phyloP scores from a whole-genome alignment of 2,113 vertebrate genomes.

The Desmodus rotundus region DNA sequence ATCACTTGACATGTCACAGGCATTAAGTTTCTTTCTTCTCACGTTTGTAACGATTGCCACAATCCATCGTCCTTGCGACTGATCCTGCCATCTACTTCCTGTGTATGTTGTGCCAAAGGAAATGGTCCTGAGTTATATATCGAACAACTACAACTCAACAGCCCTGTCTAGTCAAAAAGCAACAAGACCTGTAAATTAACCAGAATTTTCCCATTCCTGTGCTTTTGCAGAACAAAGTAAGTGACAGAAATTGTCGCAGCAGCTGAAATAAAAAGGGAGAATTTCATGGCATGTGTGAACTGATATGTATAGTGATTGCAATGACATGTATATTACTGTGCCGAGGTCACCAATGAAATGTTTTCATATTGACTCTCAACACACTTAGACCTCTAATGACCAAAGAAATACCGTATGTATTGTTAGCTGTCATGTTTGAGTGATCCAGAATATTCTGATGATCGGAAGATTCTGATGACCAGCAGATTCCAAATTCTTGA shows the following conservation, averaged over 20 bases:
- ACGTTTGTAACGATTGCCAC: background rate
- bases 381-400: background rate
- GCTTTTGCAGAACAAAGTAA: conserved; percentile 1
- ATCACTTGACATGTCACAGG: background rate
- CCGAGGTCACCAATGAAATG: background rate
- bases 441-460: background rate
- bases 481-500: background rate
- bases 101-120: background rate
- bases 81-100: background rate
- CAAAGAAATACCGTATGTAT: background rate
- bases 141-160: background rate
- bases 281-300: background rate
- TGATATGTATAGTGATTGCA: background rate
- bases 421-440: background rate
- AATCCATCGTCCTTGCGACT: background rate
- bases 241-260: background rate
- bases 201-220: background rate
- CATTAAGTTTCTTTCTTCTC: background rate
- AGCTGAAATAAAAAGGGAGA: background rate
- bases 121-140: background rate
- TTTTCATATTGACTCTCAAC: background rate
- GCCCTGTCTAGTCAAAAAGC: background rate
- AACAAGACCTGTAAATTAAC: background rate
- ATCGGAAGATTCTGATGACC: background rate
- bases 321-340: background rate